Evolutionary conservation across 2,888 invertebrate species (phyloP).

Genomic region (Phaonia tiefii): DNA sequence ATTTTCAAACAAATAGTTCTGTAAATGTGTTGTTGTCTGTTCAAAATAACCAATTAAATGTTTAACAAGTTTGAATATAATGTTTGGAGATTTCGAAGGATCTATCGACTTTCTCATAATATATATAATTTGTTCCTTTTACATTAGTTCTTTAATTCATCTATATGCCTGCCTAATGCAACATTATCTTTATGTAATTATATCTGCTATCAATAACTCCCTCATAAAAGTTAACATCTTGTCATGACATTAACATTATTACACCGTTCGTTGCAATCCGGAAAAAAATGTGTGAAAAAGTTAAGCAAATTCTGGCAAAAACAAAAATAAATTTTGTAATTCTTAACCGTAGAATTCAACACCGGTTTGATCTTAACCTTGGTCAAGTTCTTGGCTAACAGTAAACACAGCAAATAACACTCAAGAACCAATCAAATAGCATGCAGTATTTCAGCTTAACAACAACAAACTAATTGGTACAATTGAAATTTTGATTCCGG

Average conservation of each 20-base stretch:
- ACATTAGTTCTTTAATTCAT: too few relatives aligned
- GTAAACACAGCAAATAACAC: slow-evolving; percentile 28
- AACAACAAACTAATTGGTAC: slow-evolving; percentile 16
- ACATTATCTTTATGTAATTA: too few relatives aligned
- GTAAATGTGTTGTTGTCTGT: too few relatives aligned
- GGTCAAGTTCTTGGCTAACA: slow-evolving; percentile 61
- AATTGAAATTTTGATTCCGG: slow-evolving; percentile 38
- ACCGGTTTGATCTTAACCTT: slow-evolving; percentile 54
- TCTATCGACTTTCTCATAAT: too few relatives aligned
- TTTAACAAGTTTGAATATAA: too few relatives aligned
- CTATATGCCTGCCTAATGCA: too few relatives aligned
- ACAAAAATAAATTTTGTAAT: neutral
- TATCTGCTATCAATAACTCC: too few relatives aligned
- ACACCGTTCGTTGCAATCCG: neutral
- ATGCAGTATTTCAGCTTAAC: slow-evolving; percentile 22
- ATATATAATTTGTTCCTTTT: too few relatives aligned
- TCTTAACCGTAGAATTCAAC: slow-evolving; percentile 39
- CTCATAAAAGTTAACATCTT: neutral
- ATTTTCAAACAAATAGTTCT: too few relatives aligned
- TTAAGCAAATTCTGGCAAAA: neutral
- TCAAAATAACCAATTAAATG: too few relatives aligned
- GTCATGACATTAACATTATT: neutral
- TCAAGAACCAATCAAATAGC: slow-evolving; percentile 24
- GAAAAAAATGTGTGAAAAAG: neutral
- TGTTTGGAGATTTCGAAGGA: too few relatives aligned